phyloP scores from a whole-genome alignment of 2,113 vertebrate species.

The Dolichallabes microphthalmus region DNA sequence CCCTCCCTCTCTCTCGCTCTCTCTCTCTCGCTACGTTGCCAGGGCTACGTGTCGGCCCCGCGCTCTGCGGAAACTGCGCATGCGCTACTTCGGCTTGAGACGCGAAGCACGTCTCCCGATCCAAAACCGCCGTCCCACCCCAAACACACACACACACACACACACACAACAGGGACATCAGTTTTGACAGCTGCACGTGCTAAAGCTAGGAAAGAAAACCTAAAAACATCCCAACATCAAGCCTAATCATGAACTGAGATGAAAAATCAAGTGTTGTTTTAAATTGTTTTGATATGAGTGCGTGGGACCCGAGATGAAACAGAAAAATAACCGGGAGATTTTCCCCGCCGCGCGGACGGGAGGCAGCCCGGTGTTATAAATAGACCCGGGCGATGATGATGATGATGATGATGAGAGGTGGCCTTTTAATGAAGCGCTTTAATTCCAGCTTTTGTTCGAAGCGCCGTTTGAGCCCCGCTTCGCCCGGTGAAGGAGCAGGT shows the following conservation, averaged over 20 bases:
- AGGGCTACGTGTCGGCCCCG: conserved; percentile 34
- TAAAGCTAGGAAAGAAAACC: background rate
- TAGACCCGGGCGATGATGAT: conserved; percentile 35
- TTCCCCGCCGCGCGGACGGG: conserved; percentile 34
- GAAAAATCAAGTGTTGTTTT: conserved; percentile 2
- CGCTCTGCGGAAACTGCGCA: conserved; percentile 59
- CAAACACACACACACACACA: background rate
- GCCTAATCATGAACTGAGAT: background rate
- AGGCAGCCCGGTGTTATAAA: conserved; percentile 49
- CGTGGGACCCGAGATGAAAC: conserved; percentile 33
- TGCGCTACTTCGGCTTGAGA: conserved; percentile 62
- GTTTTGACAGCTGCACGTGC: conserved; percentile 32
- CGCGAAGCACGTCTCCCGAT: conserved; percentile 61
- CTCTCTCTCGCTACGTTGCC: conserved; percentile 20
- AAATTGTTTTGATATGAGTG: conserved; percentile 8
- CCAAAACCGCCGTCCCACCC: conserved; percentile 7
- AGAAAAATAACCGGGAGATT: conserved; percentile 47
- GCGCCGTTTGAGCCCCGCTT: conserved; percentile 36
- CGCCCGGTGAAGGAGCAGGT: conserved; percentile 52
- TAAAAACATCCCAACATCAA: background rate
- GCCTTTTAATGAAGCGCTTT: conserved; percentile 56
- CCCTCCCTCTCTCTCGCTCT: conserved; percentile 40
- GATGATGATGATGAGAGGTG: conserved; percentile 41
- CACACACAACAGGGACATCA: background rate
- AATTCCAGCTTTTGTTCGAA: conserved; percentile 47